These are phyloP conservation scores for Chorisops tibialis DNA, from an alignment of 2,888 invertebrate species.

Conservation along the genomic window DNA sequence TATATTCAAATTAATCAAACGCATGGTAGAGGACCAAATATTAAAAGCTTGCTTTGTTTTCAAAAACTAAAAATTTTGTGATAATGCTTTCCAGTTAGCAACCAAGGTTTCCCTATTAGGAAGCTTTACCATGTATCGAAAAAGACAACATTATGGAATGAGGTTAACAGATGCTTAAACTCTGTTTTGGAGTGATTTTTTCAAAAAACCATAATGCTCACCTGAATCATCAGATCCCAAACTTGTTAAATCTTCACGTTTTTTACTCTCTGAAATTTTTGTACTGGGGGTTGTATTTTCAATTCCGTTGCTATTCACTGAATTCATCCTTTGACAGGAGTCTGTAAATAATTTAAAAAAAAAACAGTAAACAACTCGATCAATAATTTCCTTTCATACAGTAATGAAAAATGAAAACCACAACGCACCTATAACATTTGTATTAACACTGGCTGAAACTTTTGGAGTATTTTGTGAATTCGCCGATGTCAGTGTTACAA, in stretches of 20 bases:
- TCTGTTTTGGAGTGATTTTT: too few relatives aligned
- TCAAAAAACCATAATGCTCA: too few relatives aligned
- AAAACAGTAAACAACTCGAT: too few relatives aligned
- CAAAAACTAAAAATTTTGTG: too few relatives aligned
- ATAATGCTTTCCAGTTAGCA: too few relatives aligned
- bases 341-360: slow-evolving; percentile 34
- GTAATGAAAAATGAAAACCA: not conserved
- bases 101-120: too few relatives aligned
- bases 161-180: too few relatives aligned
- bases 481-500: slow-evolving; percentile 38
- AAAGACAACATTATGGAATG: too few relatives aligned
- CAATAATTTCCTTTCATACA: not conserved
- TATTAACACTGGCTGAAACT: slow-evolving; percentile 1
- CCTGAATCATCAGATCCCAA: slow-evolving; percentile 60
- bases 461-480: slow-evolving; percentile 33
- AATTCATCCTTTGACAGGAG: slow-evolving; percentile 42
- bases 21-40: too few relatives aligned
- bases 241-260: slow-evolving; percentile 56
- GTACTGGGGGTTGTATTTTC: slow-evolving; percentile 25
- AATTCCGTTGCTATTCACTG: slow-evolving; percentile 36
- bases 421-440: slow-evolving; percentile 29
- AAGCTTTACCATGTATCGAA: too few relatives aligned
- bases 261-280: slow-evolving; percentile 39
- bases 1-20: too few relatives aligned
- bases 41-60: too few relatives aligned